A percentile compares a stretch with the other conserved stretches of the same genome.
Evolutionary conservation across 2,888 invertebrate species (phyloP).

Genomic region (Tetanocera ferruginea): DNA sequence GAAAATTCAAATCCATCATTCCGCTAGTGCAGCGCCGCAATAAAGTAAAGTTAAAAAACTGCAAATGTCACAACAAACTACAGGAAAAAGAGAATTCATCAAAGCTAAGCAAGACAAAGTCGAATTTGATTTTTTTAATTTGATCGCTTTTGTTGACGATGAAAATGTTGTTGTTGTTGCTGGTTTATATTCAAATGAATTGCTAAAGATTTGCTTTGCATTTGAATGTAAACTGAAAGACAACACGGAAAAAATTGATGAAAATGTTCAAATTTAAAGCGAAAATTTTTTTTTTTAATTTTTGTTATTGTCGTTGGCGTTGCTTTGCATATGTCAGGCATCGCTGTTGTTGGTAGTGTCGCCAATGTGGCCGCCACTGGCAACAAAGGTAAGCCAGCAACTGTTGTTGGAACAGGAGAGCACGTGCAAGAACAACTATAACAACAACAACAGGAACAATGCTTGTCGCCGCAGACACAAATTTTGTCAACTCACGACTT

Average conservation of each 20-base stretch:
- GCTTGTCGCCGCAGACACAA: neutral
- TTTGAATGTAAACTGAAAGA: neutral
- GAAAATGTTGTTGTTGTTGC: neutral
- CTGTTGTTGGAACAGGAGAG: neutral
- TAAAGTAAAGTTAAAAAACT: neutral
- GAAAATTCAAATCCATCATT: neutral
- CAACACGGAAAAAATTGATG: constrained; percentile 31
- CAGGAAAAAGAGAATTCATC: neutral
- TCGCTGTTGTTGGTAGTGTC: neutral
- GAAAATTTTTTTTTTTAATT: constrained; percentile 11
- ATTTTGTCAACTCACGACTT: constrained; percentile 16
- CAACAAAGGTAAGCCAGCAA: neutral
- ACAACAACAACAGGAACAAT: neutral
- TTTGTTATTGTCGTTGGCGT: constrained; percentile 1
- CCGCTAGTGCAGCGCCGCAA: neutral
- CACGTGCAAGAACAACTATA: constrained; percentile 20
- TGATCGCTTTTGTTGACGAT: neutral
- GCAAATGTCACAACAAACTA: neutral
- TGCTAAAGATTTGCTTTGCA: constrained; percentile 1
- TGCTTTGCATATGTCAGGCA: neutral
- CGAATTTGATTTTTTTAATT: constrained; percentile 10
- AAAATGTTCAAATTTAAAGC: constrained; percentile 41
- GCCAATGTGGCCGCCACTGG: neutral
- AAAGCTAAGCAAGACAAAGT: neutral
- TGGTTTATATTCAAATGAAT: constrained; percentile 4